A percentile compares a stretch with the other conserved stretches of the same genome.
phyloP scores from a whole-genome alignment of 2,113 vertebrate genomes.

The Prietella phreatophila region DNA sequence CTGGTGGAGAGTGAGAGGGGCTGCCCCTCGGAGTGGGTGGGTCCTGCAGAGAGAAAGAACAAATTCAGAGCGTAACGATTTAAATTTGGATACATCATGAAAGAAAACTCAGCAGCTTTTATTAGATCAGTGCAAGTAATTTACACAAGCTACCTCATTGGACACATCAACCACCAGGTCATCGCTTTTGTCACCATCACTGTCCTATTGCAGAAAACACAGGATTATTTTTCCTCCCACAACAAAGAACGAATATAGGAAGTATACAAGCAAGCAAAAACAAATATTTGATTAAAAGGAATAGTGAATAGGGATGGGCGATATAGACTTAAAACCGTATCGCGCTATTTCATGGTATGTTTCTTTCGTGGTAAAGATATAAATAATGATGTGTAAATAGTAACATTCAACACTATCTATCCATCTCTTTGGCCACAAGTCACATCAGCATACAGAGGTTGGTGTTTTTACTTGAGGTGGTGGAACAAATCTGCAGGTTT shows the following conservation, averaged over 20 bases:
- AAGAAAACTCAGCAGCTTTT: neutral
- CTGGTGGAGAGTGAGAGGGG: constrained; percentile 89
- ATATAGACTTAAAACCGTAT: too few species aligned
- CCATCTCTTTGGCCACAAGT: too few species aligned
- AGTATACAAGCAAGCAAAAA: neutral
- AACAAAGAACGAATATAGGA: neutral
- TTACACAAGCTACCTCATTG: constrained; percentile 80
- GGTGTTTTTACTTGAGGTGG: too few species aligned
- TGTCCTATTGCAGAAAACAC: constrained; percentile 77
- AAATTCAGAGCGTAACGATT: neutral
- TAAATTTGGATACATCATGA: neutral
- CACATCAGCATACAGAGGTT: too few species aligned
- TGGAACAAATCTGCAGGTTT: too few species aligned
- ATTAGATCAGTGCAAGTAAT: neutral
- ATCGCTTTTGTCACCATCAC: constrained; percentile 95
- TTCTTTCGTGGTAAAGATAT: too few species aligned
- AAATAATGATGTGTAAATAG: too few species aligned
- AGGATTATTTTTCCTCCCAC: neutral
- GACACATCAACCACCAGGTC: constrained; percentile 95
- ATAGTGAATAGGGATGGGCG: too few species aligned
- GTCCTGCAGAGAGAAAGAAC: constrained; percentile 72
- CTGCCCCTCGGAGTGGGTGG: constrained; percentile 87
- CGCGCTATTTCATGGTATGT: too few species aligned
- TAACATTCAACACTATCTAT: too few species aligned
- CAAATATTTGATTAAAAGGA: too few species aligned